These are phyloP conservation scores for Salarias fasciatus DNA, from an alignment of 2,797 vertebrate genomes.

Conservation along the genomic window DNA sequence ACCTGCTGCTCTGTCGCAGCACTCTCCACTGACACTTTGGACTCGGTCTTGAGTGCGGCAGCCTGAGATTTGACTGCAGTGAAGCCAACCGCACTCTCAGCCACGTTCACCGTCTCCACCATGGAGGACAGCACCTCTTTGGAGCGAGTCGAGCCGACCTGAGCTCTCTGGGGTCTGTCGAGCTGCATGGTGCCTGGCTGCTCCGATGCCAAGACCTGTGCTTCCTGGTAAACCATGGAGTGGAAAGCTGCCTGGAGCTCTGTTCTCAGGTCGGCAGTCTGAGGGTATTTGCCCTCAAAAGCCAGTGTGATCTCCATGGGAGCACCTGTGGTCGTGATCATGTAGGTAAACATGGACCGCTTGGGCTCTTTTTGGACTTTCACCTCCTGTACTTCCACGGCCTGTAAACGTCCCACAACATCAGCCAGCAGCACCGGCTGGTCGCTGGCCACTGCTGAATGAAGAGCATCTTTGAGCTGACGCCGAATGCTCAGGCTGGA, in stretches of 20 bases:
- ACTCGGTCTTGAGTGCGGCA: conserved; percentile 77
- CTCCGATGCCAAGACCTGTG: conserved; percentile 83
- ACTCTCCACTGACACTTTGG: conserved; percentile 57
- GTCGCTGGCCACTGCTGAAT: conserved; percentile 85
- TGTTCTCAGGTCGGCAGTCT: conserved; percentile 85
- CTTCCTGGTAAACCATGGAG: conserved; percentile 88
- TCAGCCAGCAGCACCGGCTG: conserved; percentile 87
- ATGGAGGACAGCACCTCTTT: conserved; percentile 74
- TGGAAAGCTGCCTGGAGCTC: conserved; percentile 88
- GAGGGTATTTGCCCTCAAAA: conserved; percentile 86
- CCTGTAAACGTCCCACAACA: conserved; percentile 81
- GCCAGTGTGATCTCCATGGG: conserved; percentile 86
- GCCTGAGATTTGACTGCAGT: conserved; percentile 66
- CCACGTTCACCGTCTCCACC: conserved; percentile 74
- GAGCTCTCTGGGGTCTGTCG: conserved; percentile 77
- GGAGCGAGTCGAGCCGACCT: conserved; percentile 64
- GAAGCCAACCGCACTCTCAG: conserved; percentile 72
- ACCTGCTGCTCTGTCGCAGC: conserved; percentile 64
- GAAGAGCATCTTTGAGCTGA: conserved; percentile 86
- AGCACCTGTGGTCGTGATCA: conserved; percentile 83
- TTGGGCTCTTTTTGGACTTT: conserved; percentile 85
- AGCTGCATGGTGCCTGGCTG: conserved; percentile 76
- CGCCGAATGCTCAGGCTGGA: conserved; percentile 80
- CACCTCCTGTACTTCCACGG: conserved; percentile 83
- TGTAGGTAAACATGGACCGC: conserved; percentile 83